Base-by-base conservation (phyloP, 2,113 vertebrate genomes). In the Illadopsis cleaveri region DNA sequence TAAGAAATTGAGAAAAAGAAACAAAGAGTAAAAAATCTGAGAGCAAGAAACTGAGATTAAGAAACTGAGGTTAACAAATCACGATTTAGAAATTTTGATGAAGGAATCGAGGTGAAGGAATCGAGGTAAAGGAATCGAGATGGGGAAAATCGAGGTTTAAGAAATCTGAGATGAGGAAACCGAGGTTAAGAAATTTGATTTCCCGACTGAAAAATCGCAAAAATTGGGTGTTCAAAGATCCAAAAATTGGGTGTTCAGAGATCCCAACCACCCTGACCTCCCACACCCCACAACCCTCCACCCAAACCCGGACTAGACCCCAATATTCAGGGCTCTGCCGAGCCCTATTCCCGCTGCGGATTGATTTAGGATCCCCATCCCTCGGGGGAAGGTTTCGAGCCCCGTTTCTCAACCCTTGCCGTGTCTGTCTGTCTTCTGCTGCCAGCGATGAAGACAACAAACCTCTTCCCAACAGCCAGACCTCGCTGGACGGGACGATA, bases 401-500 rank as follows among this genome's bases (percentile, higher is more conserved):
- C 58, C 61, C n/a, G 0, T 45, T 73, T 86, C 88, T 93, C 86
- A 82, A 47, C 78, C 61, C 82, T 96, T 35, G 80, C 53, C 7
- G 27, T 95, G 66, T 82, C 93, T 93, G 68, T 96, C 87, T 94
- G 61, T 95, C 92, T 93, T 82, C 90, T 82, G 82, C 96, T 81
- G 97, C 98, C 98, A 99, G 99, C 35, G 99, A 99, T 5, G 99
- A 99, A 94, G 99, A 99, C 98, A 99, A 99, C 98, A 99, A 99
- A 96, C 99, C 99, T 28, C 98, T 99, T 82, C 99, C 99, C 75
- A 99, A 99, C 96, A 99, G 99, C 97, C 99, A 99, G 98, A 99
- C 99, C 0, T 99, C 99, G 12, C 96, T 99, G 98, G 99, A 99
- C 1, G 99, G 99, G 66, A 99, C 98, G 21, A 99, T 99, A 97